Conservation (phyloP, 2,888 invertebrate species). For the Melieria crassipennis region DNA sequence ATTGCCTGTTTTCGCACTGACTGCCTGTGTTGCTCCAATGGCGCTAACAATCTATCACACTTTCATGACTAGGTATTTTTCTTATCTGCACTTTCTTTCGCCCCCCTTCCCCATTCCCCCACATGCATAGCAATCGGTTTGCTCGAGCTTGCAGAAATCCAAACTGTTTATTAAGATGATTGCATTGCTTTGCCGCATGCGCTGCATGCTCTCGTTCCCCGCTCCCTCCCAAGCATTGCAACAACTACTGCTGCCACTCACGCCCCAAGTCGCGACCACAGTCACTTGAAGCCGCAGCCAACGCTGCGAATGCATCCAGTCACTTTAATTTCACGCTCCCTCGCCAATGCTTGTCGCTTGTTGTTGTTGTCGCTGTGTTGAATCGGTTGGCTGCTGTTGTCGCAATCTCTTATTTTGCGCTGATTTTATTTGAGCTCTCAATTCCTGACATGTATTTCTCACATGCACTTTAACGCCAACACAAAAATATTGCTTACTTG, state of each 20-base stretch:
- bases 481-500: not conserved
- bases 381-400: not conserved
- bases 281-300: not conserved
- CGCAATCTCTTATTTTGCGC: conserved; percentile 1
- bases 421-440: conserved; percentile 17
- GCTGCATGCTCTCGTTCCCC: no score
- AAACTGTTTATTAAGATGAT: conserved; percentile 18
- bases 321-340: not conserved
- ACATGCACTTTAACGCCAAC: not conserved
- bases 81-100: no score
- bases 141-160: not conserved
- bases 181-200: not conserved
- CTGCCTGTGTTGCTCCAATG: no score
- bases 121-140: no score
- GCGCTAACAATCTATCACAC: no score
- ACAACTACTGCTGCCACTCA: not conserved
- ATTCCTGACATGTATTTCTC: conserved; percentile 27
- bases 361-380: not conserved
- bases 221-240: no score
- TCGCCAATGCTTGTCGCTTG: not conserved
- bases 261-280: not conserved
- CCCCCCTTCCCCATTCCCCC: no score
- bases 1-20: no score
- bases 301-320: not conserved
- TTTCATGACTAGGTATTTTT: no score